A percentile compares a stretch with the other conserved stretches of the same genome.
Conservation (phyloP, 2,113 vertebrate genomes). For the Ciconia maguari region DNA sequence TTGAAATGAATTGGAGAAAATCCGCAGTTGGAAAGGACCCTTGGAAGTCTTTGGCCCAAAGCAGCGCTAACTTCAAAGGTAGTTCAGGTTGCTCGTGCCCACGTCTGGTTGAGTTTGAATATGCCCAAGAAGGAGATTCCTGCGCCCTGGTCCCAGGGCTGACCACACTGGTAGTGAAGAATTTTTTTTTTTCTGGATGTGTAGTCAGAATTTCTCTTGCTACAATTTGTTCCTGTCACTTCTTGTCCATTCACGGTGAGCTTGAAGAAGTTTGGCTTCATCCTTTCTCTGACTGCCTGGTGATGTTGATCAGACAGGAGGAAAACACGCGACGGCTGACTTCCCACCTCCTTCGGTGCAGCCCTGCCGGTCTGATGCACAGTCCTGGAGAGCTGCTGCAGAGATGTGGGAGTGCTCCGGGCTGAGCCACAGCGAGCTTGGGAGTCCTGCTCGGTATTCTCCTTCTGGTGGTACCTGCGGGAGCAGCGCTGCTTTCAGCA, state of each 20-base stretch:
- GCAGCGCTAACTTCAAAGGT: not conserved
- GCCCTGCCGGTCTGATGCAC: fast-evolving
- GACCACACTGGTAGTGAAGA: fast-evolving
- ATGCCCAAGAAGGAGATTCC: not conserved
- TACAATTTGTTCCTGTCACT: not conserved
- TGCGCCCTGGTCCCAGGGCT: fast-evolving
- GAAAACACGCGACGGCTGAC: fast-evolving
- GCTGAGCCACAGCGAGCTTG: not conserved
- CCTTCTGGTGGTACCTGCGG: not conserved
- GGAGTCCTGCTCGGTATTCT: not conserved
- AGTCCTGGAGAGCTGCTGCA: not conserved
- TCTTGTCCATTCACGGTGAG: not conserved
- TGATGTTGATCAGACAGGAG: not conserved
- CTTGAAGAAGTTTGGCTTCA: not conserved
- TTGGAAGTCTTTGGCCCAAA: not conserved
- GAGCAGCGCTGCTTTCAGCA: not conserved
- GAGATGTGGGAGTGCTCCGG: not conserved
- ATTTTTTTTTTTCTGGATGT: not conserved
- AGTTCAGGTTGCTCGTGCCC: not conserved
- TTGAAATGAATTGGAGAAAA: not conserved
- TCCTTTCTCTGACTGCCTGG: not conserved
- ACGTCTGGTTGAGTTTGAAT: not conserved
- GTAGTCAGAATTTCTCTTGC: not conserved
- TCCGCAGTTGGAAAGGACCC: not conserved
- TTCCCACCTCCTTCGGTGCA: not conserved